Evolutionary conservation across 2,113 vertebrate species (phyloP).

Genomic region (Oncorhynchus keta): DNA sequence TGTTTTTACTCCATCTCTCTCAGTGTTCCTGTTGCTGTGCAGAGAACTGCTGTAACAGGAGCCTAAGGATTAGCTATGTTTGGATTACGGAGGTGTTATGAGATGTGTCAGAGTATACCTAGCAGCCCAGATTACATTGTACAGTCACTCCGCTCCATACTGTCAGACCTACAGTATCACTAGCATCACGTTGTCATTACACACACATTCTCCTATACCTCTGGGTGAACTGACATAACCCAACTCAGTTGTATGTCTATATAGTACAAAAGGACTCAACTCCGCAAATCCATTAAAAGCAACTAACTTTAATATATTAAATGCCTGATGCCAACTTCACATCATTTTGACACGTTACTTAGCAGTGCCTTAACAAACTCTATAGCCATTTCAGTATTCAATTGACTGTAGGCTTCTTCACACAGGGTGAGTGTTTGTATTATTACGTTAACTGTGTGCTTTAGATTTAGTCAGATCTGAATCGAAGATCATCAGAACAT

Average conservation of each 20-base stretch:
- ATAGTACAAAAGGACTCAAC: conserved; percentile 48
- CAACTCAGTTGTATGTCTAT: not conserved
- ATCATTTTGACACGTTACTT: conserved; percentile 48
- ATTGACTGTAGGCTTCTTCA: no score
- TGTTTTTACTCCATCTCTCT: no score
- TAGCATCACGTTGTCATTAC: not conserved
- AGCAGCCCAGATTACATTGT: conserved; percentile 54
- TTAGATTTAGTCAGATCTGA: no score
- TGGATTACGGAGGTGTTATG: conserved; percentile 73
- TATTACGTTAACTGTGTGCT: no score
- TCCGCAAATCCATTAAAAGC: conserved; percentile 68
- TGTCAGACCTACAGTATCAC: not conserved
- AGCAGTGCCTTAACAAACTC: conserved; percentile 58
- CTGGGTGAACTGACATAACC: conserved; percentile 41
- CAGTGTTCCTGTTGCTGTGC: conserved; percentile 1
- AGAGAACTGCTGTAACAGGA: conserved; percentile 61
- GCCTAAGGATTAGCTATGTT: conserved; percentile 62
- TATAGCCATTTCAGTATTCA: conserved; percentile 26
- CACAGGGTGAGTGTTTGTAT: no score
- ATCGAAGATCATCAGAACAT: no score
- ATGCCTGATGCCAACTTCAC: conserved; percentile 37
- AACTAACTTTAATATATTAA: conserved; percentile 70
- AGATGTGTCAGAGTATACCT: conserved; percentile 41
- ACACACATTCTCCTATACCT: conserved; percentile 46
- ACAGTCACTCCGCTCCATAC: conserved; percentile 41